These are phyloP conservation scores for Dryobotodes eremita DNA, from an alignment of 2,888 invertebrate species.

Conservation along the genomic window DNA sequence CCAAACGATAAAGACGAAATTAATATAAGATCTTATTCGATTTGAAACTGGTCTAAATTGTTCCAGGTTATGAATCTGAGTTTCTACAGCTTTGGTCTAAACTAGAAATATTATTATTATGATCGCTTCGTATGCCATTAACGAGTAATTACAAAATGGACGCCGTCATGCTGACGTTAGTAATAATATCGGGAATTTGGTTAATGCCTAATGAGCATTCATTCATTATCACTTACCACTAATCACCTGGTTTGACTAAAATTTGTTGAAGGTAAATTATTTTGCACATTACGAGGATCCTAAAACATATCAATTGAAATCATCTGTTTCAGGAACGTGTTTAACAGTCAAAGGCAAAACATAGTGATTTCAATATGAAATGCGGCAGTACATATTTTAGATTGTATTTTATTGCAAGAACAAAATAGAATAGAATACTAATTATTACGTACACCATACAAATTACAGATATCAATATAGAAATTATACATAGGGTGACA, in stretches of 20 bases:
- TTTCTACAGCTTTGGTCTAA: conserved; percentile 3
- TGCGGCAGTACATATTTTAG: background rate
- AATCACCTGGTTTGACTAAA: background rate
- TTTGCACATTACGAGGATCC: background rate
- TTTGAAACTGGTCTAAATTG: background rate
- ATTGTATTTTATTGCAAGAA: background rate
- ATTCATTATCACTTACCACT: conserved; percentile 3
- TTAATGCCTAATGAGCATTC: background rate
- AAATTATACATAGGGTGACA: too few species aligned
- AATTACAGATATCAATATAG: background rate
- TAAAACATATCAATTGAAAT: conserved; percentile 6
- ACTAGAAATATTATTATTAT: conserved; percentile 5
- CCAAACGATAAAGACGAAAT: background rate
- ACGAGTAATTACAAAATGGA: background rate
- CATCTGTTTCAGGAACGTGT: background rate
- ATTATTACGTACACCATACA: background rate
- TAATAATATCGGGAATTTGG: background rate
- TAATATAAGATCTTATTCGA: background rate
- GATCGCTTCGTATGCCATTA: background rate
- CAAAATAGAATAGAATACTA: background rate
- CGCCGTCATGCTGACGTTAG: background rate
- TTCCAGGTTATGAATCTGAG: background rate
- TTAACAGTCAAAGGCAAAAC: background rate
- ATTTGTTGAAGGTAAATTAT: background rate
- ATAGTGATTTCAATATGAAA: background rate